These are phyloP conservation scores for Lysiphlebus fabarum DNA, from an alignment of 1,140 invertebrate species.

Conservation along the genomic window DNA sequence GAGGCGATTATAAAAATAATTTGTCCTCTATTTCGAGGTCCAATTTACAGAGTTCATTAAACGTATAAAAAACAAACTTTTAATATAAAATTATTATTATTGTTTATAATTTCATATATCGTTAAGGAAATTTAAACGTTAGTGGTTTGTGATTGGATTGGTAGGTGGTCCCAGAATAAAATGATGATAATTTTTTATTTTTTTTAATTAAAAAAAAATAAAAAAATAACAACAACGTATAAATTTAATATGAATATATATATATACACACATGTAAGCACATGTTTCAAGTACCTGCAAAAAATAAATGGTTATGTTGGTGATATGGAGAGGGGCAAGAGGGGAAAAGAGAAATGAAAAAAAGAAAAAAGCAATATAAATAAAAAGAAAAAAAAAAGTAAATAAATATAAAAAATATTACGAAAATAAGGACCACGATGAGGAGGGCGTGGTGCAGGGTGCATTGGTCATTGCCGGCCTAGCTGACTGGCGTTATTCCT, in stretches of 20 bases:
- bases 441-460: slow-evolving; percentile 31
- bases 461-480: slow-evolving; percentile 44
- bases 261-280: not conserved
- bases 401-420: no score
- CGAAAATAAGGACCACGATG: not conserved
- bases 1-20: no score
- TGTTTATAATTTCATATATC: not conserved
- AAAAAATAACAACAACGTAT: no score
- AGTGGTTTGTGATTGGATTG: no score
- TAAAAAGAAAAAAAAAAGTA: no score
- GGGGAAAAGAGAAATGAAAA: slow-evolving; percentile 13
- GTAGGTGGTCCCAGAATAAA: no score
- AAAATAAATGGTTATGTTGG: not conserved
- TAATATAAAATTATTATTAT: no score
- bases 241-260: not conserved
- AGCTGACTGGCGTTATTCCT: slow-evolving; percentile 41
- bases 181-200: no score
- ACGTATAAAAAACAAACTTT: no score
- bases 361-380: slow-evolving; percentile 1
- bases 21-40: no score
- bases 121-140: not conserved
- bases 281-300: not conserved
- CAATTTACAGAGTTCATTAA: no score
- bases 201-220: no score
- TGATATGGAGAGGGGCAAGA: not conserved